Conservation (phyloP, 2,888 invertebrate species). For the Amphipyra berbera region DNA sequence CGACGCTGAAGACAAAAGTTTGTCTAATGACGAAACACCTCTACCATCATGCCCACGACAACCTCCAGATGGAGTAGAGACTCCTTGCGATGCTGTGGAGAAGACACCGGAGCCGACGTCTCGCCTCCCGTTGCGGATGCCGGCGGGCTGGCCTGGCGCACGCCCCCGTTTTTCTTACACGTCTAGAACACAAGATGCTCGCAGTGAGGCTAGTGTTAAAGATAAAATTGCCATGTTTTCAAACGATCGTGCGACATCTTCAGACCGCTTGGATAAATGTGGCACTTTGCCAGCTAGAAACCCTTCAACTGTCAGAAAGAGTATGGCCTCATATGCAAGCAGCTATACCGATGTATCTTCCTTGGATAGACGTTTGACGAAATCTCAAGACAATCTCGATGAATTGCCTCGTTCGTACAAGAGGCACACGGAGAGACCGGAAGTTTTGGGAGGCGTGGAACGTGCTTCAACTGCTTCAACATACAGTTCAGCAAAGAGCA, state of each 20-base stretch:
- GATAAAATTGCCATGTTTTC: conserved; percentile 97
- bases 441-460: conserved; percentile 88
- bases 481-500: conserved; percentile 65
- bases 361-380: conserved; percentile 84
- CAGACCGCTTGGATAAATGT: conserved; percentile 83
- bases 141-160: conserved; percentile 71
- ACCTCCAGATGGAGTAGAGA: conserved; percentile 95
- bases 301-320: conserved; percentile 74
- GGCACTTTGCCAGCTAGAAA: conserved; percentile 79
- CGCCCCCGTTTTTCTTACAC: conserved; percentile 82
- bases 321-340: conserved; percentile 69
- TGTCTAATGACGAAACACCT: conserved; percentile 86
- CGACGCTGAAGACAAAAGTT: conserved; percentile 85
- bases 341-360: conserved; percentile 79
- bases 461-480: conserved; percentile 66
- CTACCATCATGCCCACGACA: conserved; percentile 92
- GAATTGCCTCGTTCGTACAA: conserved; percentile 83
- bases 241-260: conserved; percentile 81
- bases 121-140: conserved; percentile 77
- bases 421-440: conserved; percentile 80
- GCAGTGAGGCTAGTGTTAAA: conserved; percentile 94
- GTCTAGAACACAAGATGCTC: conserved; percentile 93
- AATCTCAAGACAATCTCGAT: conserved; percentile 88
- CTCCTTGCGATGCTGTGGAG: conserved; percentile 92
- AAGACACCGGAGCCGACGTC: conserved; percentile 81